Evolutionary conservation across 1,140 invertebrate genomes (phyloP).

Genomic region (Cydia splendana): DNA sequence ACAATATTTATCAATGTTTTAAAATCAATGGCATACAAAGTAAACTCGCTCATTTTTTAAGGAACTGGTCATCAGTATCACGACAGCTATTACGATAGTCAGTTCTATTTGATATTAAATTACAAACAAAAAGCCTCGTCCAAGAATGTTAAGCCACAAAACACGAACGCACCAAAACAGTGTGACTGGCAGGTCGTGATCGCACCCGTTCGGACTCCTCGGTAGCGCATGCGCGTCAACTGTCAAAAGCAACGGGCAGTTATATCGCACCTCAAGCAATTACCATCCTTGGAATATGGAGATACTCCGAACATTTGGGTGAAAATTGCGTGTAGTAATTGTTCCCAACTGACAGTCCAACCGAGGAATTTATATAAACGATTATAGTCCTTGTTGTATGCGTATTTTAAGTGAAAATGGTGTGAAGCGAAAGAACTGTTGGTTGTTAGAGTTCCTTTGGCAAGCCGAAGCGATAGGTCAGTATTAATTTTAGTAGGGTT

Average conservation of each 20-base stretch:
- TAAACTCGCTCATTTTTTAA: too few species aligned
- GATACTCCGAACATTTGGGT: neutral
- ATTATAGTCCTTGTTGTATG: conserved; percentile 1
- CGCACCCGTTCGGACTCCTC: conserved; percentile 32
- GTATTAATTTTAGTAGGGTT: conserved; percentile 12
- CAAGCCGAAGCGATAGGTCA: conserved; percentile 22
- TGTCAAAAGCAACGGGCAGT: conserved; percentile 58
- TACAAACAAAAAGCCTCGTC: neutral
- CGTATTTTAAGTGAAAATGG: neutral
- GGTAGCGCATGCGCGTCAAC: conserved; percentile 53
- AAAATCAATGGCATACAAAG: too few species aligned
- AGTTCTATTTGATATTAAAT: conserved; percentile 2
- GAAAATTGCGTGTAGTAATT: conserved; percentile 16
- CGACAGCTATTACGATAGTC: neutral
- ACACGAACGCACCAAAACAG: conserved; percentile 49
- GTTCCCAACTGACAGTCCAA: neutral
- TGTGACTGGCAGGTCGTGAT: conserved; percentile 46
- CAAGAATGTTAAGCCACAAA: conserved; percentile 36
- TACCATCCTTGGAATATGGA: neutral
- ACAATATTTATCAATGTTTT: too few species aligned
- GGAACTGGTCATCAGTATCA: neutral
- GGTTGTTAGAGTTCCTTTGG: conserved; percentile 24
- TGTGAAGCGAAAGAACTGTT: neutral
- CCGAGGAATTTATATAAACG: neutral
- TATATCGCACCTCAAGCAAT: conserved; percentile 39